A percentile compares a stretch with the other conserved stretches of the same genome.
phyloP scores from a whole-genome alignment of 2,888 invertebrate species.

The Erynnis tages region DNA sequence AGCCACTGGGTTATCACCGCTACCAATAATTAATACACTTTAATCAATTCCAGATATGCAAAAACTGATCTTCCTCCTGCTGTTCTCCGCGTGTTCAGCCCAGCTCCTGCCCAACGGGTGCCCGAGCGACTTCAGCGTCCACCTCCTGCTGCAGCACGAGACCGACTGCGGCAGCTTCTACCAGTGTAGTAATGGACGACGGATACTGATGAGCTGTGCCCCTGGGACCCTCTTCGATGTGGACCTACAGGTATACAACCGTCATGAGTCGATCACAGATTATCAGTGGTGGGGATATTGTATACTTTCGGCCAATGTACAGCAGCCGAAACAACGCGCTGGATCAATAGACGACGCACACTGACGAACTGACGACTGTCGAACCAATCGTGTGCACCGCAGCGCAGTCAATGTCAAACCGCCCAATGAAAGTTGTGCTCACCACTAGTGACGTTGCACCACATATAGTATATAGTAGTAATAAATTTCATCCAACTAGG shows the following conservation, averaged over 20 bases:
- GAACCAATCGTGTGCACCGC: background rate
- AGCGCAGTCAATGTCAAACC: too few species aligned
- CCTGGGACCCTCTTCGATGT: slow-evolving; percentile 47
- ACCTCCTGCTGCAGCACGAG: slow-evolving; percentile 43
- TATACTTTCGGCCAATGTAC: too few species aligned
- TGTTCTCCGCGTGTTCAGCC: slow-evolving; percentile 48
- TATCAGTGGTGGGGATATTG: too few species aligned
- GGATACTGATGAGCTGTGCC: slow-evolving; percentile 39
- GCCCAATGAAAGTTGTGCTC: too few species aligned
- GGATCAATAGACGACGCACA: too few species aligned
- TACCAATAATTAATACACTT: too few species aligned
- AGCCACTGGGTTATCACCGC: too few species aligned
- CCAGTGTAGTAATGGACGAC: slow-evolving; percentile 32
- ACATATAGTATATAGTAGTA: too few species aligned
- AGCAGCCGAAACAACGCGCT: too few species aligned
- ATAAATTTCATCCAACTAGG: too few species aligned
- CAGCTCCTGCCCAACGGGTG: slow-evolving; percentile 52
- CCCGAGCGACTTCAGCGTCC: slow-evolving; percentile 37
- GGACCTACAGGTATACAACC: slow-evolving; percentile 48
- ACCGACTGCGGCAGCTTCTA: slow-evolving; percentile 35
- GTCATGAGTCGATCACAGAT: background rate
- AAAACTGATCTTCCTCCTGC: slow-evolving; percentile 36
- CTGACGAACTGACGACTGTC: too few species aligned
- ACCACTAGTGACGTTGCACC: too few species aligned
- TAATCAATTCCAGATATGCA: slow-evolving; percentile 41